phyloP scores from a whole-genome alignment of 2,888 invertebrate species.

The Drosophila dives region DNA sequence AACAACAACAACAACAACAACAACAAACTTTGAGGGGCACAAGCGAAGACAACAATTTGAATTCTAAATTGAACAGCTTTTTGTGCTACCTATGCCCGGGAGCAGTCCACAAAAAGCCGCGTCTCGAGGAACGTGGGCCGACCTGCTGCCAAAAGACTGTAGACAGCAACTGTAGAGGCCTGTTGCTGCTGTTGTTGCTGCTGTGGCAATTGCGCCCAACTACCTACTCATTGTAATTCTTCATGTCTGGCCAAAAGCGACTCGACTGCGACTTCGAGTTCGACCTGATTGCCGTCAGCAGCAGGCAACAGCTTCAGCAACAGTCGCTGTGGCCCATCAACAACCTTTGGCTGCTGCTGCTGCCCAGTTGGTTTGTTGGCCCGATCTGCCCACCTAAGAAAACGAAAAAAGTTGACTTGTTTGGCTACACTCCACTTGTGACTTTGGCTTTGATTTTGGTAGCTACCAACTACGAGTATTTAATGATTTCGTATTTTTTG shows the following conservation, averaged over 20 bases:
- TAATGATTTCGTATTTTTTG: conserved; percentile 71
- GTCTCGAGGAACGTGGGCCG: conserved; percentile 72
- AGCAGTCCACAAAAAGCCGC: conserved; percentile 54
- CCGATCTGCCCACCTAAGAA: conserved; percentile 70
- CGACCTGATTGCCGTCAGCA: conserved; percentile 77
- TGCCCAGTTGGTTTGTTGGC: conserved; percentile 42
- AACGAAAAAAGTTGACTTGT: conserved; percentile 62
- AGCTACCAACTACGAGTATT: conserved; percentile 69
- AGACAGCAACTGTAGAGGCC: conserved; percentile 42
- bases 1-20: conserved; percentile 6
- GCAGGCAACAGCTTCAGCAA: conserved; percentile 40
- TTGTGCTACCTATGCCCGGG: conserved; percentile 81
- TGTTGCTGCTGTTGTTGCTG: conserved; percentile 22
- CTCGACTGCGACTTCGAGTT: conserved; percentile 55
- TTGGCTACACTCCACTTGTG: conserved; percentile 75
- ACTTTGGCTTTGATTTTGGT: conserved; percentile 76
- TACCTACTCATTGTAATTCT: conserved; percentile 81
- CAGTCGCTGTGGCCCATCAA: conserved; percentile 26
- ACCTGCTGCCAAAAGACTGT: conserved; percentile 75
- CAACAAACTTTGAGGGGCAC: conserved; percentile 36
- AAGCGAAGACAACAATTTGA: conserved; percentile 81
- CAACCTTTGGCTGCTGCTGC: conserved; percentile 48
- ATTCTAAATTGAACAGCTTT: conserved; percentile 82
- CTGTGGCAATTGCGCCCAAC: conserved; percentile 79
- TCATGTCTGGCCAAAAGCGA: conserved; percentile 76